Base-by-base conservation (phyloP, 2,888 invertebrate species). In the Calephelis perditalis region DNA sequence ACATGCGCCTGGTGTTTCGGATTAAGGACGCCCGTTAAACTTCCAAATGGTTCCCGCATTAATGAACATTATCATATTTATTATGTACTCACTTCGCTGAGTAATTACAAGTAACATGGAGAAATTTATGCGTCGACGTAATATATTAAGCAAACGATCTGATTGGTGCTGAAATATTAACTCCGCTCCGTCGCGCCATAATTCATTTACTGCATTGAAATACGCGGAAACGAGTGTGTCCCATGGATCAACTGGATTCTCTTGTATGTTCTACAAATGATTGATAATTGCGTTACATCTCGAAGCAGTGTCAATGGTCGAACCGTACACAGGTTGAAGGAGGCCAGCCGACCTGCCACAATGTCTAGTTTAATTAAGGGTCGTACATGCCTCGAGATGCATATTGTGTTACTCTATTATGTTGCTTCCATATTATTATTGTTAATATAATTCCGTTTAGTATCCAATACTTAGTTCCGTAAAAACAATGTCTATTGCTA, bases 111-210 rank as follows among this genome's bases (percentile, higher is more conserved):
- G 8, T 40, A 64, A 64, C 60, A 58, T 57, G 57, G 58, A 45
- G 59, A 59, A 60, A 60, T 60, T 60, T 56, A 56, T 56, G 56
- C 57, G 57, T 26, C 49, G 49, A 56, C 63, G 63, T 58, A 66
- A 64, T 64, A 64, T 59, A 61, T 66, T 62, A 57, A 63, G 64
- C 60, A 61, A 66, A 64, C 63, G 59, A 57, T 60, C 64, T 66
- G 64, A 66, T 66, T 66, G 66, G 58, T 63, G 58, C 63, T 66
- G 61, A 66, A 66, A 66, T 64, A 66, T 66, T 66, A 66, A 66
- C 66, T 63, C 58, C 46, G 36, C 56, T 58, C 57, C 45, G 26
- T 10, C 45, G 55, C 59, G 46, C 37, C 59, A 54, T 60, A 58
- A 65, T 65, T 63, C 49, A 47, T 49, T 37, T 59, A 47, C 54